Evolutionary conservation across 2,113 vertebrate species (phyloP).

Genomic region (Machaerirhynchus nigripectus): DNA sequence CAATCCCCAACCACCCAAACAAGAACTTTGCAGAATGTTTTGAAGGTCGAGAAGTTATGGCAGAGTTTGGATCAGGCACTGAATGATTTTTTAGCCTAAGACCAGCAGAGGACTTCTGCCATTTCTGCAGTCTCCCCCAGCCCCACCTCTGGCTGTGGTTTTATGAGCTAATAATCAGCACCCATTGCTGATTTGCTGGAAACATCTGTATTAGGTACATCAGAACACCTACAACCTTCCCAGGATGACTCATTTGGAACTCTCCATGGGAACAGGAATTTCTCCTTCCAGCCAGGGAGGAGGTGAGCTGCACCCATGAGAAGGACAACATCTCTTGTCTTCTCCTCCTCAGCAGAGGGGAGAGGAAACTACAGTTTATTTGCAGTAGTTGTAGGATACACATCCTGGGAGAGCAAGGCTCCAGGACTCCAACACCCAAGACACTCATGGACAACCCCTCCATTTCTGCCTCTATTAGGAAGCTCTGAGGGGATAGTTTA

Average conservation of each 20-base stretch:
- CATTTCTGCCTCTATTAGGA: background rate
- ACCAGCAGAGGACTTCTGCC: background rate
- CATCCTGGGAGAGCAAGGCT: background rate
- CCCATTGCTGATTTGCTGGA: background rate
- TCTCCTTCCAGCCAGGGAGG: background rate
- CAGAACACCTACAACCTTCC: background rate
- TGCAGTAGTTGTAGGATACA: background rate
- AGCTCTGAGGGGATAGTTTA: background rate
- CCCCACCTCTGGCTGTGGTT: background rate
- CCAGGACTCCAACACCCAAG: background rate
- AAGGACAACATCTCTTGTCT: background rate
- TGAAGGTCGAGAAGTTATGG: background rate
- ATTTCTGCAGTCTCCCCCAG: background rate
- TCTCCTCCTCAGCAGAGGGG: background rate
- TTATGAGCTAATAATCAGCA: background rate
- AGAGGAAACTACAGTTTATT: background rate
- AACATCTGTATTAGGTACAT: background rate
- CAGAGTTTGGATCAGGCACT: background rate
- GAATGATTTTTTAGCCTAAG: background rate
- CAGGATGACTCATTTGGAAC: background rate
- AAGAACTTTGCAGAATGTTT: background rate
- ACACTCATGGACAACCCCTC: background rate
- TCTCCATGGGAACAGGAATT: background rate
- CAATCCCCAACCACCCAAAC: background rate
- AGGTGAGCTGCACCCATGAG: background rate